Conservation (phyloP, 2,797 vertebrate species). For the Kryptolebias ocellatus region DNA sequence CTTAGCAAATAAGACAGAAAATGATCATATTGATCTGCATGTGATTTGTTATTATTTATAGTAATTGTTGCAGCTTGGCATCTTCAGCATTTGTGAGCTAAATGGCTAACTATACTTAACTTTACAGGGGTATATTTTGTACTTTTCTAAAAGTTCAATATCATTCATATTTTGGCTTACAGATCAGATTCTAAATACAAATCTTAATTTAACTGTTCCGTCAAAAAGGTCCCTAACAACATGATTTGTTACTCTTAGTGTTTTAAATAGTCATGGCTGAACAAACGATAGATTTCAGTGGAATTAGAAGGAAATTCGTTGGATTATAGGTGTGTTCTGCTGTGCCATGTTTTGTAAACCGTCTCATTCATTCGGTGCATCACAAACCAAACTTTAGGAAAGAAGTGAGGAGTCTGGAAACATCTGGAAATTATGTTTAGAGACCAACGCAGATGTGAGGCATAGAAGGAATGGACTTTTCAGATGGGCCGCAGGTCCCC, state of each 20-base stretch:
- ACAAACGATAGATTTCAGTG: conserved; percentile 1
- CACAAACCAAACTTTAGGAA: conserved; percentile 16
- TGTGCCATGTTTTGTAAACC: not conserved
- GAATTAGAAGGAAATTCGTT: not conserved
- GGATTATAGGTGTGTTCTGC: not conserved
- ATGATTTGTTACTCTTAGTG: too few species aligned
- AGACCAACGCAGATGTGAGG: conserved; percentile 54
- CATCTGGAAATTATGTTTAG: conserved; percentile 69
- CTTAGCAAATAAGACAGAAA: too few species aligned
- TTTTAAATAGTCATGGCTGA: not conserved
- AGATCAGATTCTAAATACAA: too few species aligned
- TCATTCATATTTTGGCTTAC: too few species aligned
- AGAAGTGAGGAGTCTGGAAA: conserved; percentile 45
- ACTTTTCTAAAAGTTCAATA: not conserved
- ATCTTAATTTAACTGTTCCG: too few species aligned
- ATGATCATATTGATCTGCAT: too few species aligned
- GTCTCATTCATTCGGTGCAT: conserved; percentile 27
- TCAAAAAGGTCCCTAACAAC: too few species aligned
- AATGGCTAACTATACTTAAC: too few species aligned
- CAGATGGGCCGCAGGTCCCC: conserved; percentile 58
- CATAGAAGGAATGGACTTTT: conserved; percentile 60
- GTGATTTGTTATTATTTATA: too few species aligned
- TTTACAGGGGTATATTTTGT: not conserved
- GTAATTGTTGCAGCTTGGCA: not conserved
- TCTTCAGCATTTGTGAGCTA: conserved; percentile 3